Evolutionary conservation across 2,113 vertebrate genomes (phyloP), one percentile per base, ranked within the genome.

Genomic region (Sapayoa aenigma): DNA sequence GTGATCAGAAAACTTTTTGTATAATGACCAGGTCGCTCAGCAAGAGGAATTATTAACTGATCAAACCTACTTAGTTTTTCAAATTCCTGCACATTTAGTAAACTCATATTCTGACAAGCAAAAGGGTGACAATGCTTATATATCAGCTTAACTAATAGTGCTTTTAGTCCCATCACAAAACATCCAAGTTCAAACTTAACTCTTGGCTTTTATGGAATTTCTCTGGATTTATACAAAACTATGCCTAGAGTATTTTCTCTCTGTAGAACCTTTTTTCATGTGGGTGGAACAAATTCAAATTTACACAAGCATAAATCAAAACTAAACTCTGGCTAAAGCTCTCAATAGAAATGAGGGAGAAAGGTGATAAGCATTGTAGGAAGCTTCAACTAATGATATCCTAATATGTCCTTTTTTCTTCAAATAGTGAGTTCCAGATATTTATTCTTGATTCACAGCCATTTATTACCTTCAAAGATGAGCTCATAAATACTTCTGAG

Each of bases 251-350:
- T 56, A 88, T 88, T 63, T 84, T 9, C 14, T 83, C 50, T 27
- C 50, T n/a, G 13, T 55, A 58, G 31, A 91, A 35, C 8, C 3
- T 18, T 17, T n/a, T 72, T 60, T 78, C 14, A 30, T 53, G 39
- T 69, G 9, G 27, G 39, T 75, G 63, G 30, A 95, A 77, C 5
- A 8, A 95, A 80, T 63, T 66, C 30, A 59, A 22, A 49, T 77
- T 74, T 71, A 67, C 55, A 37, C 19, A 41, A 88, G 75, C 76
- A 84, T 88, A 92, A 93, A 84, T 91, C 55, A 90, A 72, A 95
- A 85, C 55, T 77, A 39, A 90, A 88, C 25, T 65, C 82, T 75
- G 65, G 39, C 35, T 93, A 49, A 86, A 71, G 73, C 13, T 80
- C 16, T 55, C 23, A 8, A 8, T 35, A 46, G 9, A 76, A 69